Conservation (phyloP, 2,797 vertebrate species). For the Lepilemur ruficaudatus region DNA sequence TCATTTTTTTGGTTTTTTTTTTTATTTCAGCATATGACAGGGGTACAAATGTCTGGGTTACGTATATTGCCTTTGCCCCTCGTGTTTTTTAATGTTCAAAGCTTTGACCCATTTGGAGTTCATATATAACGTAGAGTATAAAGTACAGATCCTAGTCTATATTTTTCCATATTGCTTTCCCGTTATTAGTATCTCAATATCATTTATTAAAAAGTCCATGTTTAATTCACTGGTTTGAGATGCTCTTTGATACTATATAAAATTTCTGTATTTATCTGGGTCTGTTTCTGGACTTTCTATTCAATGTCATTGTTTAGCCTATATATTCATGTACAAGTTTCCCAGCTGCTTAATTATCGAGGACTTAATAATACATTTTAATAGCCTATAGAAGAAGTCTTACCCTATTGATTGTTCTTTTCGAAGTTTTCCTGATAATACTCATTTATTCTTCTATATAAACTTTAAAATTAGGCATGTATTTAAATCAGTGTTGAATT, state of each 20-base stretch:
- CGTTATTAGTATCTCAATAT: not conserved
- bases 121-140: not conserved
- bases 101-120: not conserved
- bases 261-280: not conserved
- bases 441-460: not conserved
- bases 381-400: not conserved
- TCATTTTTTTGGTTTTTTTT: no score
- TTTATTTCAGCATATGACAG: no score
- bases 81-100: not conserved
- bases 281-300: not conserved
- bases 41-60: no score
- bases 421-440: not conserved
- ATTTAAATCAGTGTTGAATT: not conserved
- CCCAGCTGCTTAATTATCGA: not conserved
- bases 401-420: not conserved
- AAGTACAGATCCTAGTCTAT: not conserved
- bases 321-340: not conserved
- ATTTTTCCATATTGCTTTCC: not conserved
- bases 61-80: not conserved
- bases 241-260: not conserved
- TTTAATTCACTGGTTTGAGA: not conserved
- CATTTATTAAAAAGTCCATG: not conserved
- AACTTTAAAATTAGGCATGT: not conserved
- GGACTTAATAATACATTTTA: not conserved
- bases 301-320: not conserved